Conservation (phyloP, 2,113 vertebrate species). For the Vulpes vulpes region DNA sequence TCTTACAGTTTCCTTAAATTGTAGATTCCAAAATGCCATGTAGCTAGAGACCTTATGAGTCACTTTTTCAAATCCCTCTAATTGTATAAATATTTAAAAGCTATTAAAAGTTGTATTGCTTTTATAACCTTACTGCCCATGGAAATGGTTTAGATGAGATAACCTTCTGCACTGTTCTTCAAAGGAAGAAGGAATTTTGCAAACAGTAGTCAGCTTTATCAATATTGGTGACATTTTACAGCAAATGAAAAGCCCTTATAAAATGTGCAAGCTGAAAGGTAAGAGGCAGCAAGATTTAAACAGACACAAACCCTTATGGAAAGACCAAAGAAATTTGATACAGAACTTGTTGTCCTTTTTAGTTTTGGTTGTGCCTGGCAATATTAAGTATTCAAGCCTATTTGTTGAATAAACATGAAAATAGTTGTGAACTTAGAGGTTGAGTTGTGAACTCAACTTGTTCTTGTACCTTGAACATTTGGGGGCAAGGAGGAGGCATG, state of each 20-base stretch:
- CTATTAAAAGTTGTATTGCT: constrained; percentile 46
- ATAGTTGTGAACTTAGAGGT: neutral
- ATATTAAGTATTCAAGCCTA: neutral
- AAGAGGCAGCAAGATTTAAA: neutral
- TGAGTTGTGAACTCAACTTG: neutral
- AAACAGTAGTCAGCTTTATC: constrained; percentile 29
- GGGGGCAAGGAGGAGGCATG: neutral
- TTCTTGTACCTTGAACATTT: neutral
- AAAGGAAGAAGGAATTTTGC: constrained; percentile 24
- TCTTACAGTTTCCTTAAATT: neutral
- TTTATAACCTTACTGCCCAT: constrained; percentile 17
- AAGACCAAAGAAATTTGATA: neutral
- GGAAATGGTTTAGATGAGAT: constrained; percentile 52
- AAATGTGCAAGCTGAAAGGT: neutral
- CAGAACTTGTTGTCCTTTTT: neutral
- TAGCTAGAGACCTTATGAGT: neutral
- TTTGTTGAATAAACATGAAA: neutral
- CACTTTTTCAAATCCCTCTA: neutral
- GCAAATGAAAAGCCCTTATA: neutral
- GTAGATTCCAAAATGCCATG: constrained; percentile 15
- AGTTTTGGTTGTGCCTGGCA: neutral
- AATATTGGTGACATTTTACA: constrained; percentile 43
- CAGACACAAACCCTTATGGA: neutral
- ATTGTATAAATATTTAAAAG: constrained; percentile 71
- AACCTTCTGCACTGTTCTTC: neutral